Evolutionary conservation across 1,140 invertebrate species (phyloP), one percentile per base, ranked within the genome.

Genomic region (Ooceraea biroi): DNA sequence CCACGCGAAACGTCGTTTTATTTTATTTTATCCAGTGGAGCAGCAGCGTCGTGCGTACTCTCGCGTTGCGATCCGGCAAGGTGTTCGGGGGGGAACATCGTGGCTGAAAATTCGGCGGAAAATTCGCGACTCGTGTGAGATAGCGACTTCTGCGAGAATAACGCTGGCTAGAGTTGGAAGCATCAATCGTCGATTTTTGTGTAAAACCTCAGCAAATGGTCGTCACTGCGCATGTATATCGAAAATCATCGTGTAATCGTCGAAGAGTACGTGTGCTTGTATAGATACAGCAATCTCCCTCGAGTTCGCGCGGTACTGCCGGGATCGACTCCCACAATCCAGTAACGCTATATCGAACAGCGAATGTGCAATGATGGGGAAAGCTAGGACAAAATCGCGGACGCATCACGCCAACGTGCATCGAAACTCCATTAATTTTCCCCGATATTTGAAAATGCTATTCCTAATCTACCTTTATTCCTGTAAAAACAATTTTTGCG

Each of bases 151-250:
- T 41, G 17, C 61, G 17, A 78, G 30, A 78, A 55, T 41, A 76
- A 48, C 61, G 30, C 22, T 44, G 36, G 48, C 63, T 48, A 78
- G 27, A 78, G 61, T 55, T 78, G 63, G 63, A 78, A 78, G 76
- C 76, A 78, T 78, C 63, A 48, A 25, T 68, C 63, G 14, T 78
- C 30, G 50, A 52, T 55, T 55, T 69, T 55, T 68, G 27, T 25
- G 14, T 55, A 68, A 78, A 66, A 52, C 22, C 10, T 68, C 60
- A 3, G 30, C 25, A 14, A 50, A 19, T 22, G 14, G 14, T 68
- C 22, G 48, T 27, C 61, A 10, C n/a, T 22, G 52, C 61, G 25
- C 48, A 25, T 25, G 4, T 55, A 19, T 25, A 55, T 78, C n/a
- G n/a, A 5, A 77, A 77, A 68, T 77, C 27, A 55, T 50, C 12